Conservation (phyloP, 2,797 vertebrate genomes). For the Xiphorhynchus erythropygius region DNA sequence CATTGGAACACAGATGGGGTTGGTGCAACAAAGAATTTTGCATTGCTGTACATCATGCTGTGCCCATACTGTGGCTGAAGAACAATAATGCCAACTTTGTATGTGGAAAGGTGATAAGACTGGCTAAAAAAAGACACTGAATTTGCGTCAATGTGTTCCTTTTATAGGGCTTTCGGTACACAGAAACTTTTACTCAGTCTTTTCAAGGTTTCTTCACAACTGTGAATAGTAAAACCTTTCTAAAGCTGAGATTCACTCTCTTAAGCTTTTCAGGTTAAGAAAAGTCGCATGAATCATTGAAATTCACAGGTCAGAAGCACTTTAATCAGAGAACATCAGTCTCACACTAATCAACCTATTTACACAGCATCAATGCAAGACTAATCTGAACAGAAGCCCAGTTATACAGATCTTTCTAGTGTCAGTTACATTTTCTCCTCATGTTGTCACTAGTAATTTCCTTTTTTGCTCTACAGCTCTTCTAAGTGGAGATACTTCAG, state of each 20-base stretch:
- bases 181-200: neutral
- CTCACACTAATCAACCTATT: neutral
- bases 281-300: neutral
- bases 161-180: slow-evolving; percentile 14
- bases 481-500: neutral
- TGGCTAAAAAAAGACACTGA: slow-evolving; percentile 26
- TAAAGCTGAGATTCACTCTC: neutral
- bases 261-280: slow-evolving; percentile 4
- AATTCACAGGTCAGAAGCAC: neutral
- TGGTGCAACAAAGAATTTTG: neutral
- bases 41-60: neutral
- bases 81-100: neutral
- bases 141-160: neutral
- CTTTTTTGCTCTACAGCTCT: neutral
- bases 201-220: slow-evolving; percentile 22
- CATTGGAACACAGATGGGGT: neutral
- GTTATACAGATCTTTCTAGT: neutral
- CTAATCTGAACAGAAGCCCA: neutral
- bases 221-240: neutral
- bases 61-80: neutral
- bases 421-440: neutral
- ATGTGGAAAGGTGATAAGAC: neutral
- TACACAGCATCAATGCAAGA: neutral
- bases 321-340: neutral
- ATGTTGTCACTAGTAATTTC: neutral